Evolutionary conservation across 2,888 invertebrate genomes (phyloP), one percentile per base, ranked within the genome.

Genomic region (Sinodicranocentrus sp.): DNA sequence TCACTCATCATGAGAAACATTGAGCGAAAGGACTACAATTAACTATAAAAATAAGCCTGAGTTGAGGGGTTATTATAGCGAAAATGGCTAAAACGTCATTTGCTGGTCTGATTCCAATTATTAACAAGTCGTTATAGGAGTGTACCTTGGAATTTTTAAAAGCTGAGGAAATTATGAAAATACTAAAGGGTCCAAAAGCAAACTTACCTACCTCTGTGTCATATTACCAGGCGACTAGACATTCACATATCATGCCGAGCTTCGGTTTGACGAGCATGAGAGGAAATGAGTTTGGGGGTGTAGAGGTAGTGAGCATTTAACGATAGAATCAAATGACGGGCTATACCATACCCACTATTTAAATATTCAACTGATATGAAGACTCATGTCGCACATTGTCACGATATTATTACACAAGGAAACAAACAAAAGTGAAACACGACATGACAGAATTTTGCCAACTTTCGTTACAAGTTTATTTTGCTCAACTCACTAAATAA

Each of bases 1-100:
- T 73, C 80, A 80, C 67, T 67, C 80, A 73, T 80, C 67, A 72
- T 73, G 73, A 80, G 80, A 80, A 71, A 80, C 1, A 48, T 70
- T 39, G 72, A 65, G 44, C 15, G 63, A 63, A 80, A 80, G 72
- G 67, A 72, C 73, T 80, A 73, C 80, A 80, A 80, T 80, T 80
- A 80, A 44, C 54, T 28, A n/a, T n/a, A 80, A 65, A 79, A 67
- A 52, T 63, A 80, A 25, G 28, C 43, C 44, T 21, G 52, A 43
- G 57, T 39, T 67, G 43, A 61, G 57, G 68, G 33, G 61, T 78
- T 68, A 78, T 79, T 79, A n/a, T n/a, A 79, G 52, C 39, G 65
- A 65, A 68, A 8, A 57, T 68, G 61, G 28, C 78, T 70, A 71
- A 68, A 68, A 57, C 44, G 57, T 65, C 68, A 68, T 72, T 65